Percentiles rank a stretch among this genome's conserved stretches.
phyloP scores from a whole-genome alignment of 2,113 vertebrate species.

The Beaufortia kweichowensis region DNA sequence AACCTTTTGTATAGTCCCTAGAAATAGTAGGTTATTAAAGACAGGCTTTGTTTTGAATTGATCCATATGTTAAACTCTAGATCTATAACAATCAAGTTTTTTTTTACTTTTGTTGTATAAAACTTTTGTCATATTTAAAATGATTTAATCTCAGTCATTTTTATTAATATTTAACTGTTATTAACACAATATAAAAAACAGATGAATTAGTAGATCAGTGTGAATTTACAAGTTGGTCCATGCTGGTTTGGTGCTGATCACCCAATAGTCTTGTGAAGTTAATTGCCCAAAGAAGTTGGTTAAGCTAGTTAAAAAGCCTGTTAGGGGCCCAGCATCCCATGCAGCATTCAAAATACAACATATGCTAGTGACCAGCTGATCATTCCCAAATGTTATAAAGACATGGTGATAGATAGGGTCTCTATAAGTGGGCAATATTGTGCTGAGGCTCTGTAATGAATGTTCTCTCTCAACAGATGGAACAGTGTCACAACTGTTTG shows the following conservation, averaged over 20 bases:
- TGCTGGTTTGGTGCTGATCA: too few relatives aligned
- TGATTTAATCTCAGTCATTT: too few relatives aligned
- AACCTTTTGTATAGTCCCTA: neutral
- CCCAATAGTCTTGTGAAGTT: too few relatives aligned
- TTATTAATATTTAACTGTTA: too few relatives aligned
- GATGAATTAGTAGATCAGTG: too few relatives aligned
- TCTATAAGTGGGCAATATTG: neutral
- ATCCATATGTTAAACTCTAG: neutral
- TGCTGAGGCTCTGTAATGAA: slow-evolving; percentile 10
- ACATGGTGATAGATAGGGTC: slow-evolving; percentile 6
- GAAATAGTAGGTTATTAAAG: neutral
- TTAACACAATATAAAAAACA: too few relatives aligned
- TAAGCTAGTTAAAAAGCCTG: too few relatives aligned
- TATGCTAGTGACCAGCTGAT: neutral
- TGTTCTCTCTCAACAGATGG: slow-evolving; percentile 12
- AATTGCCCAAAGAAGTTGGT: too few relatives aligned
- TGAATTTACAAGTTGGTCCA: too few relatives aligned
- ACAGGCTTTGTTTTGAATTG: slow-evolving; percentile 9
- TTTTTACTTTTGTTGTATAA: neutral
- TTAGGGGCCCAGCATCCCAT: too few relatives aligned
- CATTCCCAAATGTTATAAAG: neutral
- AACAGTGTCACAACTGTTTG: slow-evolving; percentile 29
- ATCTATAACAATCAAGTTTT: neutral
- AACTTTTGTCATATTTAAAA: too few relatives aligned
- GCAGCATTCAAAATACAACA: too few relatives aligned